phyloP scores from a whole-genome alignment of 2,888 invertebrate species.

The Athalia circularis region DNA sequence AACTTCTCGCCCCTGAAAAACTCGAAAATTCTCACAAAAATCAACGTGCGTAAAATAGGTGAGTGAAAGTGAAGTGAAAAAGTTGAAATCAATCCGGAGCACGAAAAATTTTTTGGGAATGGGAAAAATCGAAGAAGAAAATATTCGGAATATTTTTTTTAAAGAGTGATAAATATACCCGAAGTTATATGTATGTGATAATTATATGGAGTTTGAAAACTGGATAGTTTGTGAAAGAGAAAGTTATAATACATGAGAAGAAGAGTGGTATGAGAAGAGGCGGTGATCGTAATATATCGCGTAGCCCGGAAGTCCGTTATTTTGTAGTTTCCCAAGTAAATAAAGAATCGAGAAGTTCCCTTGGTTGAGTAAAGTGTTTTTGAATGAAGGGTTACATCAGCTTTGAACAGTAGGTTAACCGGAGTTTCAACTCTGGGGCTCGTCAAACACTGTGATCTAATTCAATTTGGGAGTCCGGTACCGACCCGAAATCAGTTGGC shows the following conservation, averaged over 20 bases:
- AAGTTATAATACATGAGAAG: neutral
- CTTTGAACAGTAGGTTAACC: conserved; percentile 51
- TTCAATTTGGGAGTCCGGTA: conserved; percentile 57
- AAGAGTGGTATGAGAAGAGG: conserved; percentile 9
- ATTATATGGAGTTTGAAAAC: no score
- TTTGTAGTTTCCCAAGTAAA: conserved; percentile 54
- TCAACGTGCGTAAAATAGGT: no score
- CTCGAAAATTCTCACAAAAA: conserved; percentile 10
- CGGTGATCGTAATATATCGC: conserved; percentile 15
- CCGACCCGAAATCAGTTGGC: conserved; percentile 50
- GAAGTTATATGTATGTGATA: no score
- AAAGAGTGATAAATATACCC: no score
- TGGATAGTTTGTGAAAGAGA: neutral
- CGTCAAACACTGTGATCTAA: conserved; percentile 56
- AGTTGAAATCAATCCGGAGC: neutral
- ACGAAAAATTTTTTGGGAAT: neutral
- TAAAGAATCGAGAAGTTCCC: conserved; percentile 50
- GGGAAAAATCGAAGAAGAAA: no score
- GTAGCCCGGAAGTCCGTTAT: conserved; percentile 47
- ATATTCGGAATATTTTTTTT: no score
- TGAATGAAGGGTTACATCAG: conserved; percentile 55
- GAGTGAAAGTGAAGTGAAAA: neutral
- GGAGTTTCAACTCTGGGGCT: conserved; percentile 51
- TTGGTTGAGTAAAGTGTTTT: conserved; percentile 43
- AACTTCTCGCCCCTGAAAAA: conserved; percentile 9